Evolutionary conservation across 1,140 invertebrate genomes (phyloP), one percentile per base, ranked within the genome.

Genomic region (Drosophila malerkotliana): DNA sequence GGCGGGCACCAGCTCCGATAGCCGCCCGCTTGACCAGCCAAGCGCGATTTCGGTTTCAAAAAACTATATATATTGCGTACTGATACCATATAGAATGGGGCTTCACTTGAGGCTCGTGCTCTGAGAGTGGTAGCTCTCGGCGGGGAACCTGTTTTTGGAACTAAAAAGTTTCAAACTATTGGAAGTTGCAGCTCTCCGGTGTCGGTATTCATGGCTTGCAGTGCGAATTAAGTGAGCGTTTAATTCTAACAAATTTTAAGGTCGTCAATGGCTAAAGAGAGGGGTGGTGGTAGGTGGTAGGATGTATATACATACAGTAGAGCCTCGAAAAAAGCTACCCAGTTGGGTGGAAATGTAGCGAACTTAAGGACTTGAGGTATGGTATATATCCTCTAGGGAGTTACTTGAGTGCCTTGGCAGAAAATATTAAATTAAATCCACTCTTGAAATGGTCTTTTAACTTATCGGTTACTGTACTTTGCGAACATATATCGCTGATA

Each of bases 31-130:
- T 73, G 79, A 61, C 69, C 68, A 82, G 67, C 52, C 54, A 71
- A 79, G 71, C 77, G 60, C 58, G 55, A 32, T 76, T 79, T 79
- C n/a, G 66, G 62, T 58, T 66, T 74, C 41, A 8, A 66, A 62
- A 55, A 26, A 62, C 55, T 37, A 56, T 37, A 57, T 37, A 57
- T 12, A 21, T 34, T 12, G 9, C 41, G 14, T 0, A 1, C 41
- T 15, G 10, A 15, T 34, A 55, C 12, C 30, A 49, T 68, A 59
- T 47, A 57, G 37, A 69, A 71, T 48, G 10, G 26, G 32, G 45
- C 48, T 61, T 21, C 21, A 21, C 21, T 21, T 21, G 21, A 2
- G 21, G 21, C 37, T 41, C 68, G 55, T 21, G 53, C 60, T 60
- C 32, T 72, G 30, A 14, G 14, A 30, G 18, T 54, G 15, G 9